Percentiles rank a stretch among this genome's conserved stretches.
Evolutionary conservation across 2,113 vertebrate genomes (phyloP).

Genomic region (Notothenia coriiceps): DNA sequence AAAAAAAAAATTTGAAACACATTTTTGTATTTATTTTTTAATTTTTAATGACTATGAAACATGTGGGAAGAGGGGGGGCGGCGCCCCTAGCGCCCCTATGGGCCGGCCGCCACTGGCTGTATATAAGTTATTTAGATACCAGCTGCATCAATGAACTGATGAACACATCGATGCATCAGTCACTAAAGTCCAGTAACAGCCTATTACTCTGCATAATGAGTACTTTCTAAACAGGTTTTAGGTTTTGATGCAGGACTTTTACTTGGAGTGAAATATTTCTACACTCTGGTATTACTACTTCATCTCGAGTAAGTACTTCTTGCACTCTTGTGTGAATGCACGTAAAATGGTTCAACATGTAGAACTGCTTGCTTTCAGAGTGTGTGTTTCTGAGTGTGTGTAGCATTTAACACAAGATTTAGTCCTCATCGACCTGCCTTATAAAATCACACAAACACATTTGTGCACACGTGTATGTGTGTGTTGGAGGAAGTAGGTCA

Average conservation of each 20-base stretch:
- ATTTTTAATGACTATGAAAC: no score
- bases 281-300: background rate
- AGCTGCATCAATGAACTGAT: no score
- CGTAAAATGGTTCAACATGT: background rate
- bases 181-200: no score
- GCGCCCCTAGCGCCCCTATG: no score
- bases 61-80: no score
- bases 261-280: background rate
- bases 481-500: slow-evolving; percentile 67
- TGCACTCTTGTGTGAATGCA: background rate
- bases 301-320: background rate
- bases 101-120: no score
- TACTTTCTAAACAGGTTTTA: no score
- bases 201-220: no score
- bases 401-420: slow-evolving; percentile 31
- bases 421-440: slow-evolving; percentile 12
- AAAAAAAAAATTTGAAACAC: no score
- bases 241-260: background rate
- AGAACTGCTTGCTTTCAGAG: background rate
- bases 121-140: background rate
- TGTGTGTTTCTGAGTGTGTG: slow-evolving; percentile 19
- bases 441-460: slow-evolving; percentile 29
- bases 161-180: no score
- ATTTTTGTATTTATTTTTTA: no score
- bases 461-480: background rate